Evolutionary conservation across 2,888 invertebrate species (phyloP).

Genomic region (Meteorus cinctellus): DNA sequence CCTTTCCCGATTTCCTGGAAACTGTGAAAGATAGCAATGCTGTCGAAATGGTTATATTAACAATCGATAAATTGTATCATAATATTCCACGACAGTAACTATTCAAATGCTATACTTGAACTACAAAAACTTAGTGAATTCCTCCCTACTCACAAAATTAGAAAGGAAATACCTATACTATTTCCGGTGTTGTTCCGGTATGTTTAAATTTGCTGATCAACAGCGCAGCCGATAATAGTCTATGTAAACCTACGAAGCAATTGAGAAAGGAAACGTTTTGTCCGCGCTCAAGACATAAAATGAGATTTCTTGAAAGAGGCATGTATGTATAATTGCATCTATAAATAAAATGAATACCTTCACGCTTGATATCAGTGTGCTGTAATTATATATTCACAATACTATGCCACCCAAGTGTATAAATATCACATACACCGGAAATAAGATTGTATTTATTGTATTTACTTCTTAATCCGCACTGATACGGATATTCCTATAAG

Average conservation of each 20-base stretch:
- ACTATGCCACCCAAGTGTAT: not conserved
- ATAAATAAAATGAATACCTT: not conserved
- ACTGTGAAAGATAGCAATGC: too few species aligned
- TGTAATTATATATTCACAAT: not conserved
- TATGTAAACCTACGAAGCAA: too few species aligned
- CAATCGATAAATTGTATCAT: not conserved
- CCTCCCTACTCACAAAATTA: too few species aligned
- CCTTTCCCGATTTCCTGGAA: too few species aligned
- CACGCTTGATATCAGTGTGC: not conserved
- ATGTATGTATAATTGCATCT: not conserved
- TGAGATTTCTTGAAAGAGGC: not conserved
- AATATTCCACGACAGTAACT: not conserved
- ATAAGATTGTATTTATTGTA: not conserved
- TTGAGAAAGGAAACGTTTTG: too few species aligned
- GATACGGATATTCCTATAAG: constrained; percentile 7
- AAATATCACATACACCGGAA: not conserved
- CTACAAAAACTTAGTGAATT: too few species aligned
- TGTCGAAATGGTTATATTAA: not conserved
- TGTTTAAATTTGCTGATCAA: too few species aligned
- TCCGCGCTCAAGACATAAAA: too few species aligned
- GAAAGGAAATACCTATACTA: too few species aligned
- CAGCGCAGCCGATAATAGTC: too few species aligned
- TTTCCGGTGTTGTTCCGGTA: too few species aligned
- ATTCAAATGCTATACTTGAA: too few species aligned
- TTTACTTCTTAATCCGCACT: not conserved